Evolutionary conservation across 1,140 invertebrate genomes (phyloP), one percentile per base, ranked within the genome.

Genomic region (Maconellicoccus hirsutus): DNA sequence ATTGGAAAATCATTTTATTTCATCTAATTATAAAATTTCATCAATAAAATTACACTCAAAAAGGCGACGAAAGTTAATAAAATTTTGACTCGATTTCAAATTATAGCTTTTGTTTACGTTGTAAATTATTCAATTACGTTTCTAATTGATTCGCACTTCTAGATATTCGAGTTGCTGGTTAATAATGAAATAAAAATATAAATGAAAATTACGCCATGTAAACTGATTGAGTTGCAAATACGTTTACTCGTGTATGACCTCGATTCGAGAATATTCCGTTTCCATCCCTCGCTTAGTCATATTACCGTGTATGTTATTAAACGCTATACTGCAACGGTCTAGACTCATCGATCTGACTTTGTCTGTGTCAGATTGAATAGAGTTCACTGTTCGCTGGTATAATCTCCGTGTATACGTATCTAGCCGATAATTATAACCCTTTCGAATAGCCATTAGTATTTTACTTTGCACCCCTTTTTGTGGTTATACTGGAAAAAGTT

Each of bases 281-380:
- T 52, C 12, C 42, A 52, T 14, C 42, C 42, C 42, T 19, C n/a
- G 42, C 42, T 8, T 33, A 33, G 6, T 52, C 42, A 52, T 52
- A 52, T 52, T 52, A 52, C 42, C 42, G 42, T 52, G n/a, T 52
- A 52, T 52, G 42, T 52, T 52, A 52, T 52, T 52, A 52, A 52
- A 52, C 42, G 42, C 6, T 33, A 52, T 52, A 52, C 42, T 52
- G 42, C 42, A 52, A 52, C 42, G 42, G 42, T 52, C 42, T 52
- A 52, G 42, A 52, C 42, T 52, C 42, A 52, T 52, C 42, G 42
- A 52, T 52, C 42, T 52, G 42, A 19, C 42, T 52, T 16, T 52
- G 42, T 52, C 42, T 52, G 42, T 52, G 42, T 19, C 42, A 52
- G 42, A 52, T 4, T 52, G n/a, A 52, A 52, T 16, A 52, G 42